Conservation (phyloP, 2,797 vertebrate genomes). For the Dipus sagitta region DNA sequence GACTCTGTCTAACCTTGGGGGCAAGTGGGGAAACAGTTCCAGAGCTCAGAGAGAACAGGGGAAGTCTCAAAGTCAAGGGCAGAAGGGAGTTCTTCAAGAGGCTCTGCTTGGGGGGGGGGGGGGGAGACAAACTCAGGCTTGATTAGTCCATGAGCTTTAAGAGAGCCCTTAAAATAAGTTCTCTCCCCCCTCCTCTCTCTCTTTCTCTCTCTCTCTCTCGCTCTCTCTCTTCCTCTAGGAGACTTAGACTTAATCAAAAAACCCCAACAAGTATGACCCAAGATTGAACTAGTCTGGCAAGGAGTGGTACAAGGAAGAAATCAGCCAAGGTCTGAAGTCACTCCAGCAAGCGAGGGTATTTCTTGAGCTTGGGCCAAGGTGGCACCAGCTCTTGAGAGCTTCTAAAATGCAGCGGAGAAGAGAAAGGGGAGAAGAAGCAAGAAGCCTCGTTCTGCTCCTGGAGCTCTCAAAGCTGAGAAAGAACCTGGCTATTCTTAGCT, state of each 20-base stretch:
- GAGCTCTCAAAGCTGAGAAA: slow-evolving; percentile 77
- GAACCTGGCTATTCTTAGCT: slow-evolving; percentile 87
- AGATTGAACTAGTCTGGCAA: slow-evolving; percentile 79
- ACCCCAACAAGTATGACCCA: slow-evolving; percentile 71
- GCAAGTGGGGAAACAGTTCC: not conserved
- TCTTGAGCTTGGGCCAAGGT: slow-evolving; percentile 58
- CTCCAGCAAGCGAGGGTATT: slow-evolving; percentile 63
- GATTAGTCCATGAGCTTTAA: not conserved
- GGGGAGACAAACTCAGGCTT: not conserved
- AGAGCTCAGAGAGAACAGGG: not conserved
- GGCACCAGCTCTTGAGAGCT: slow-evolving; percentile 33
- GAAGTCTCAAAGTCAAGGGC: not conserved
- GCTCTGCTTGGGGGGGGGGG: not conserved
- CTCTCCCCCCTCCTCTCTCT: too few relatives aligned
- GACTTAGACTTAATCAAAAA: slow-evolving; percentile 49
- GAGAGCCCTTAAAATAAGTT: too few relatives aligned
- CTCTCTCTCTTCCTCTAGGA: not conserved
- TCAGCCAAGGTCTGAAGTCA: slow-evolving; percentile 55
- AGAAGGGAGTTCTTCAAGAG: not conserved
- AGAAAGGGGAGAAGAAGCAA: slow-evolving; percentile 47
- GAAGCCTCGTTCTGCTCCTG: slow-evolving; percentile 72
- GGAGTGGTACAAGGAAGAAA: slow-evolving; percentile 57
- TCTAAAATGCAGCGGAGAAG: slow-evolving; percentile 48
- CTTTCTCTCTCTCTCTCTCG: too few relatives aligned
- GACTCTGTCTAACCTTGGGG: not conserved